Evolutionary conservation across 2,797 vertebrate genomes (phyloP), one percentile per base, ranked within the genome.

Genomic region (Coregonus sp.): DNA sequence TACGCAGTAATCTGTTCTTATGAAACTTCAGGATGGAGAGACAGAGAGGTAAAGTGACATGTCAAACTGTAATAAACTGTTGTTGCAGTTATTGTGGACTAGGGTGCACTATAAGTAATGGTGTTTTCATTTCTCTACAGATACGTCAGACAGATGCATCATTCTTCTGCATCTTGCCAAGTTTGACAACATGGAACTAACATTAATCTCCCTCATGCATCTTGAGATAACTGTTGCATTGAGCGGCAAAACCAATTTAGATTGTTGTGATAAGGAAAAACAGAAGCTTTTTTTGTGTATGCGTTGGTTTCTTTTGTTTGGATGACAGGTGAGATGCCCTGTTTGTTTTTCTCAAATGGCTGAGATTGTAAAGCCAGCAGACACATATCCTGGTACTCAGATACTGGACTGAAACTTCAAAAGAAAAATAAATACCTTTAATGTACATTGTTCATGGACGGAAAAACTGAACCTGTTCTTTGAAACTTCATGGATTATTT

Each of bases 111-210:
- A 79, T 37, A 82, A 89, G 88, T 95, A 93, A 94, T 90, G 85
- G 83, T 93, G 82, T 93, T 91, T 92, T 93, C 33, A 90, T 94
- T 92, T 95, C 89, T 93, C 92, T 92, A 87, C 94, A 95, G 95
- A 94, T 93, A 92, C 90, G 88, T 92, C 93, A 93, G 90, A 93
- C 91, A 92, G 90, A 92, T 93, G 90, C 92, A 93, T 89, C 94
- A 92, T 77, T 90, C 88, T 70, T 89, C 91, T 91, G 91, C 92
- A 91, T 93, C 92, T 92, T 93, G 91, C 89, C 92, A 93, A 86
- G 91, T 93, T 86, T 95, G 92, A 94, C 89, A 89, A 80, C 92
- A 88, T 88, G 66, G 89, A 87, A 88, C 86, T 90, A 92, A 90
- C 78, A 83, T 87, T 89, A 92, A 87, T 90, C 87, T 81, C 81